These are phyloP conservation scores for Lamellibrachia luymesi DNA, from an alignment of 1,140 invertebrate species.

Conservation along the genomic window DNA sequence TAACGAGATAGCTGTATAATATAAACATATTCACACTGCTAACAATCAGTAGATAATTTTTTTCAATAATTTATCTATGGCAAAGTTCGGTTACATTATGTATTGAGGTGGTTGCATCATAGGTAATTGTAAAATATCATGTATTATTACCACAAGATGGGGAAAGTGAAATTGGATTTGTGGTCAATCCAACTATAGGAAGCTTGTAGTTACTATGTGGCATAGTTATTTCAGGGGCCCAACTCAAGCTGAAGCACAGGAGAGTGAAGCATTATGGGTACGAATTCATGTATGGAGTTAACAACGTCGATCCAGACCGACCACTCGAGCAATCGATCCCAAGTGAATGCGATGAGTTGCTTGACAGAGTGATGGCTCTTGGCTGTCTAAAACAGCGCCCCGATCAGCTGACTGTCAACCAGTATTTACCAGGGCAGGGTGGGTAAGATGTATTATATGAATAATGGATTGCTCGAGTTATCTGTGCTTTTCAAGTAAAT, in stretches of 20 bases:
- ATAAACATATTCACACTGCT: not conserved
- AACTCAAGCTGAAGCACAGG: slow-evolving; percentile 72
- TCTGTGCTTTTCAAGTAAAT: too few species aligned
- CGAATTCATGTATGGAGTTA: slow-evolving; percentile 86
- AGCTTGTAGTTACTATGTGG: not conserved
- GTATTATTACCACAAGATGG: not conserved
- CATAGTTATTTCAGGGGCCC: not conserved
- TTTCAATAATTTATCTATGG: not conserved
- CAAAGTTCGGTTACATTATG: not conserved
- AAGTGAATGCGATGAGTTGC: slow-evolving; percentile 67
- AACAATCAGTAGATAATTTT: not conserved
- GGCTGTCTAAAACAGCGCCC: slow-evolving; percentile 61
- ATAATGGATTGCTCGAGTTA: too few species aligned
- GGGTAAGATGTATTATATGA: slow-evolving; percentile 26
- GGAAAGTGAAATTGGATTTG: not conserved
- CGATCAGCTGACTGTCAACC: slow-evolving; percentile 91
- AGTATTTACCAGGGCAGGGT: slow-evolving; percentile 89
- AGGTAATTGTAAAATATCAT: not conserved
- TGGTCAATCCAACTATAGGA: not conserved
- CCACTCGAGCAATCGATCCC: slow-evolving; percentile 74
- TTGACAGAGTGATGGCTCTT: slow-evolving; percentile 63
- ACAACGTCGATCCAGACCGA: slow-evolving; percentile 76
- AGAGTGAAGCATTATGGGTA: slow-evolving; percentile 91
- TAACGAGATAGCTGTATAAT: too few species aligned
- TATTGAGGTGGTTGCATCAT: not conserved